These are phyloP conservation scores for Brenthis hecate DNA, from an alignment of 2,888 invertebrate species.

Conservation along the genomic window DNA sequence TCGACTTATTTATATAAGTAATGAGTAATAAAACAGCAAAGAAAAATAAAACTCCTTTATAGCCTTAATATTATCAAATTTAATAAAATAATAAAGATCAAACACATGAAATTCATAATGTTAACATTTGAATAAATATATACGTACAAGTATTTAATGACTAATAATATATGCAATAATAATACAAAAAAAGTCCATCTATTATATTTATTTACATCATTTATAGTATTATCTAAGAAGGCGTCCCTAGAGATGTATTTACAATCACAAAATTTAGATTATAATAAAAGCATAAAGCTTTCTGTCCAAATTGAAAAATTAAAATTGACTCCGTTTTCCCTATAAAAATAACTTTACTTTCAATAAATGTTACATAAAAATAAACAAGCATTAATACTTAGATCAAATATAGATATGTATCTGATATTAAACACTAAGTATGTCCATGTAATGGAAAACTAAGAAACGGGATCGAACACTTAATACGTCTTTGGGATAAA, in stretches of 20 bases:
- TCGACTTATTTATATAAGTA: no score
- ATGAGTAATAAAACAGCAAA: background rate
- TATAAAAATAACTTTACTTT: slow-evolving; percentile 28
- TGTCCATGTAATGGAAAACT: slow-evolving; percentile 32
- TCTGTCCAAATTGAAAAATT: slow-evolving; percentile 24
- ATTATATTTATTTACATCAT: slow-evolving; percentile 48
- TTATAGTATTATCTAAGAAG: slow-evolving; percentile 68
- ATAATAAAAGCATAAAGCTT: slow-evolving; percentile 34
- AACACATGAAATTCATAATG: slow-evolving; percentile 37
- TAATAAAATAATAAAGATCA: slow-evolving; percentile 41
- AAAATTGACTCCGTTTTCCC: slow-evolving; percentile 26
- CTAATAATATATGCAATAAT: slow-evolving; percentile 34
- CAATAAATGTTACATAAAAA: background rate
- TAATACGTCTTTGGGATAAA: slow-evolving; percentile 19
- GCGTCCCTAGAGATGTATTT: slow-evolving; percentile 65
- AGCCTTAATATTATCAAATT: slow-evolving; percentile 37
- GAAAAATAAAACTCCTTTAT: slow-evolving; percentile 25
- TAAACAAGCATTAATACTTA: slow-evolving; percentile 28
- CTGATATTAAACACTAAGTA: slow-evolving; percentile 44
- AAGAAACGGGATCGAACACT: slow-evolving; percentile 40
- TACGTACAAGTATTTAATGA: slow-evolving; percentile 34
- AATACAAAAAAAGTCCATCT: slow-evolving; percentile 44
- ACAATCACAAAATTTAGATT: slow-evolving; percentile 41
- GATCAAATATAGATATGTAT: slow-evolving; percentile 55
- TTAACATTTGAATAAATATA: slow-evolving; percentile 35